phyloP scores from a whole-genome alignment of 1,140 invertebrate genomes.

The Maconellicoccus hirsutus region DNA sequence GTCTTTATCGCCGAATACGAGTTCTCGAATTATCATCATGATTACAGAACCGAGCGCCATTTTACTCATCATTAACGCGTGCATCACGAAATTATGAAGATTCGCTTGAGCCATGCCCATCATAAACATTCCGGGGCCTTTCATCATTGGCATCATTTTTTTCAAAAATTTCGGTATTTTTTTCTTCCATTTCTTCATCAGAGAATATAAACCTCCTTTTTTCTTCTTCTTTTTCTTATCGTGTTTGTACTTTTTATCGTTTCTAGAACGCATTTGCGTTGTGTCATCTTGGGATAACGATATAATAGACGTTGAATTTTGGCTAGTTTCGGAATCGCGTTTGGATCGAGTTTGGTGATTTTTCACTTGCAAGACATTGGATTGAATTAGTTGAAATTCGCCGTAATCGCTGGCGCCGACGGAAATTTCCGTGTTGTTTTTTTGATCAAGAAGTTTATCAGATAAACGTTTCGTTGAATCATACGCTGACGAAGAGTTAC shows the following conservation, averaged over 20 bases:
- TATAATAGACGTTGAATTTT: background rate
- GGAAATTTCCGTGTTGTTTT: background rate
- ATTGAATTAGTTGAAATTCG: background rate
- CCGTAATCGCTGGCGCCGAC: background rate
- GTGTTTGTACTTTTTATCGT: background rate
- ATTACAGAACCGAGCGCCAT: background rate
- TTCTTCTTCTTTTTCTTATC: slow-evolving; percentile 10
- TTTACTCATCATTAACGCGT: slow-evolving; percentile 13
- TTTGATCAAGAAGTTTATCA: background rate
- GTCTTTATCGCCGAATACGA: slow-evolving; percentile 9
- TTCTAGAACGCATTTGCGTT: background rate
- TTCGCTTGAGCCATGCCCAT: slow-evolving; percentile 4
- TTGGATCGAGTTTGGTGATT: background rate
- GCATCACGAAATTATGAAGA: slow-evolving; percentile 15
- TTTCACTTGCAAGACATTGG: background rate
- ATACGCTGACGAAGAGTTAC: no score
- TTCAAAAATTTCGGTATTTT: background rate
- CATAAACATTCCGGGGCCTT: background rate
- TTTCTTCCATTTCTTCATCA: background rate
- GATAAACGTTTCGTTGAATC: no score
- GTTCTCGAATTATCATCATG: slow-evolving; percentile 7
- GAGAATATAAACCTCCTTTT: background rate
- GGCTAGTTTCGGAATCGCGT: background rate
- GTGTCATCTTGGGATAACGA: background rate
- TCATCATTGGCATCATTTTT: background rate